Evolutionary conservation across 2,888 invertebrate genomes (phyloP).

Genomic region (Seira ritae): DNA sequence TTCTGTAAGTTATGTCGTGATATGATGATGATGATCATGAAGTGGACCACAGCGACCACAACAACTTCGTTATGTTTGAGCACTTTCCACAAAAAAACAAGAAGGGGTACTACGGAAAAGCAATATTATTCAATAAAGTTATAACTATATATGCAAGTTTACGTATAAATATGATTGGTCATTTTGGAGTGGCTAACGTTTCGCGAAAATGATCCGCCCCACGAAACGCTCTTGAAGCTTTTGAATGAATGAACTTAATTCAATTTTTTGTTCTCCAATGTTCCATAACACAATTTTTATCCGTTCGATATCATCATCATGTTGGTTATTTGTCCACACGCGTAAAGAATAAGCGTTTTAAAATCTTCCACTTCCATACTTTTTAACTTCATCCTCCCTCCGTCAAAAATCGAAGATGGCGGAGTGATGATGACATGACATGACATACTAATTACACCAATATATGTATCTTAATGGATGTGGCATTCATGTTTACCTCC

Average conservation of each 20-base stretch:
- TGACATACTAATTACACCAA: too few species aligned
- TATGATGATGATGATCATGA: background rate
- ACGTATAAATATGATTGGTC: too few species aligned
- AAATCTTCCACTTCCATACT: too few species aligned
- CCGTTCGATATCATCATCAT: too few species aligned
- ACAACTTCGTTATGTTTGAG: background rate
- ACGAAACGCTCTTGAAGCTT: background rate
- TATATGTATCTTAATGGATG: too few species aligned
- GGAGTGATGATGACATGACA: background rate
- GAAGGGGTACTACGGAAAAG: too few species aligned
- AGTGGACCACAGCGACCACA: background rate
- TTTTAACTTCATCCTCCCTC: too few species aligned
- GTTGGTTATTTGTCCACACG: too few species aligned
- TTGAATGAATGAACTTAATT: background rate
- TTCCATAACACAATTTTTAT: background rate
- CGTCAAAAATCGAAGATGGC: background rate
- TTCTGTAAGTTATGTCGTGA: background rate
- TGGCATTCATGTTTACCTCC: too few species aligned
- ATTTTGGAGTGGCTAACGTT: background rate
- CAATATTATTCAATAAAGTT: background rate
- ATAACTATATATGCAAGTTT: background rate
- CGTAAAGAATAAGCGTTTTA: too few species aligned
- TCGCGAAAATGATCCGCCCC: background rate
- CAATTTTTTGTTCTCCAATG: background rate
- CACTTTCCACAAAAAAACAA: too few species aligned